Conservation (phyloP, 2,888 invertebrate species). For the Spilosoma lubricipeda region DNA sequence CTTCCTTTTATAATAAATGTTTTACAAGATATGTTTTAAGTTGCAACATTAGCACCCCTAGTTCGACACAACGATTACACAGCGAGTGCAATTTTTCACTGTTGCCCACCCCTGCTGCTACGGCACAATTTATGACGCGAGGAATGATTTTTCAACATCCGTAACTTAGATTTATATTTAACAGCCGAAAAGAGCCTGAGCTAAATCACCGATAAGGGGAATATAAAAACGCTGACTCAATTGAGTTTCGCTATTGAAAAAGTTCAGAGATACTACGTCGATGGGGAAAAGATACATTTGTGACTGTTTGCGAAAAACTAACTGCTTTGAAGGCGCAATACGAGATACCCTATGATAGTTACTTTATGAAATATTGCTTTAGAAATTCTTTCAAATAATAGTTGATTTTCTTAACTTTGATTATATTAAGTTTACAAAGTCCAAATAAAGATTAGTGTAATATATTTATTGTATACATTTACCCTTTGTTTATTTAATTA, state of each 20-base stretch:
- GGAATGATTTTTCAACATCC: constrained; percentile 83
- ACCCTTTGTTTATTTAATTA: no score
- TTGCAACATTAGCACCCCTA: constrained; percentile 81
- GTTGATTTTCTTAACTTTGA: background rate
- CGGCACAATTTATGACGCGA: constrained; percentile 80
- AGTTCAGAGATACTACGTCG: constrained; percentile 41
- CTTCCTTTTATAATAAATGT: constrained; percentile 76
- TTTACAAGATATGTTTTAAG: constrained; percentile 77
- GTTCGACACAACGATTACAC: constrained; percentile 78
- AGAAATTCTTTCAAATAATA: constrained; percentile 1
- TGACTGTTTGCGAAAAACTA: constrained; percentile 26
- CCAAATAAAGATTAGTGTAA: no score
- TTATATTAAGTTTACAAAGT: no score
- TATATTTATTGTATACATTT: no score
- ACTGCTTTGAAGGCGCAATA: constrained; percentile 20
- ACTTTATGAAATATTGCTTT: background rate
- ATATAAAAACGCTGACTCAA: constrained; percentile 67
- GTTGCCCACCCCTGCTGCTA: constrained; percentile 73
- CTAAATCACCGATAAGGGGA: constrained; percentile 67
- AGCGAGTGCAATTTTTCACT: constrained; percentile 81
- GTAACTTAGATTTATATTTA: constrained; percentile 81
- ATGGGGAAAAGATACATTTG: constrained; percentile 39
- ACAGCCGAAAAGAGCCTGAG: constrained; percentile 70
- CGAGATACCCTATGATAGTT: background rate
- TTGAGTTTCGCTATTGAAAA: constrained; percentile 47